Evolutionary conservation across 1,140 invertebrate species (phyloP).

Genomic region (Achatina immaculata): DNA sequence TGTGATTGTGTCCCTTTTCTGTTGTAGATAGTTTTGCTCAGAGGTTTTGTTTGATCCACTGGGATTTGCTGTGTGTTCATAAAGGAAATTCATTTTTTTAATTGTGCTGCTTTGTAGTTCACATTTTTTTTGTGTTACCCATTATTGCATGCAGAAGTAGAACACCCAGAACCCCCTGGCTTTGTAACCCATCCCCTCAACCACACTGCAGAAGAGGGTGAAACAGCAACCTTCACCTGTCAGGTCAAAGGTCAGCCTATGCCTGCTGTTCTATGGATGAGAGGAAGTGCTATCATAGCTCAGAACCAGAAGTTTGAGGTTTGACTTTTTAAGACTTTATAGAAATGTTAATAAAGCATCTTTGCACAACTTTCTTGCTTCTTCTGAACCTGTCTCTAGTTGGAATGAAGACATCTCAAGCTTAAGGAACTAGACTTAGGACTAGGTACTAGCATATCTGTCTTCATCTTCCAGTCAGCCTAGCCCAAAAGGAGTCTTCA

Average conservation of each 20-base stretch:
- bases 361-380: no score
- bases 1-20: neutral
- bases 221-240: conserved; percentile 46
- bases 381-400: no score
- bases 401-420: no score
- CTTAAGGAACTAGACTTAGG: no score
- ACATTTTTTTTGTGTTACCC: conserved; percentile 9
- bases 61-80: neutral
- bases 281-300: conserved; percentile 76
- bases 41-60: neutral
- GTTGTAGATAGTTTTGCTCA: neutral
- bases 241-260: conserved; percentile 88
- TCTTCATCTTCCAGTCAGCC: no score
- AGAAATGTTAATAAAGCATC: no score
- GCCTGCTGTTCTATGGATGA: conserved; percentile 89
- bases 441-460: no score
- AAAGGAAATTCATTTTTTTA: neutral
- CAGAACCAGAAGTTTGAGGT: conserved; percentile 53
- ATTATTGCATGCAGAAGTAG: conserved; percentile 47
- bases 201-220: conserved; percentile 42
- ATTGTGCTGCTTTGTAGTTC: neutral
- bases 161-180: conserved; percentile 46
- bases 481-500: no score
- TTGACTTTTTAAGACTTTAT: no score
- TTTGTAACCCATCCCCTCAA: conserved; percentile 49